These are phyloP conservation scores for Anarrhichthys ocellatus DNA, from an alignment of 2,113 vertebrate genomes.

Conservation along the genomic window DNA sequence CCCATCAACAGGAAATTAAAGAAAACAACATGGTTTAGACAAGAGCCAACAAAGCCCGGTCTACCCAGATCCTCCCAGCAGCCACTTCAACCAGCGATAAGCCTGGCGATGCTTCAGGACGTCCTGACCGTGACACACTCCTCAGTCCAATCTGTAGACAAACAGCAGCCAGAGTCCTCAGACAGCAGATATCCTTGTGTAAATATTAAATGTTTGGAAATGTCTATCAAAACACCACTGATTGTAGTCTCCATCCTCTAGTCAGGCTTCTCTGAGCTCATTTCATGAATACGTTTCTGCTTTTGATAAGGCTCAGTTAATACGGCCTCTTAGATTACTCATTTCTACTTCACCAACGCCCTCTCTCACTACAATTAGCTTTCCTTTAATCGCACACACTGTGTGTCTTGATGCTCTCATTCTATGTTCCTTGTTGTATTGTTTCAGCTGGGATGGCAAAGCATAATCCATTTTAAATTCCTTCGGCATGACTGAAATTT, in stretches of 20 bases:
- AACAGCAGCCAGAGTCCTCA: conserved; percentile 43
- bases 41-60: conserved; percentile 41
- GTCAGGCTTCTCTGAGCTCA: conserved; percentile 6
- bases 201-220: conserved; percentile 50
- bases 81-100: conserved; percentile 35
- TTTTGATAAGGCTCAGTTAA: conserved; percentile 1
- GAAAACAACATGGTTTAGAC: conserved; percentile 71
- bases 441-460: conserved; percentile 24
- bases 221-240: not conserved
- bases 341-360: not conserved
- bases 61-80: conserved; percentile 36
- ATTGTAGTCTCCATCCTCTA: not conserved
- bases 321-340: not conserved
- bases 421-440: conserved; percentile 12
- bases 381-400: not conserved
- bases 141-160: conserved; percentile 42
- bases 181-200: conserved; percentile 29
- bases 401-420: conserved; percentile 1
- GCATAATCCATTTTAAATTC: conserved; percentile 39
- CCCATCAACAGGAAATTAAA: conserved; percentile 81
- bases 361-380: not conserved
- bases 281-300: not conserved
- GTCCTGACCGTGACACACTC: conserved; percentile 41
- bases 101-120: conserved; percentile 39
- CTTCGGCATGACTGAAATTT: conserved; percentile 39